Evolutionary conservation across 2,113 vertebrate genomes (phyloP), one percentile per base, ranked within the genome.

Genomic region (Picathartes gymnocephalus): DNA sequence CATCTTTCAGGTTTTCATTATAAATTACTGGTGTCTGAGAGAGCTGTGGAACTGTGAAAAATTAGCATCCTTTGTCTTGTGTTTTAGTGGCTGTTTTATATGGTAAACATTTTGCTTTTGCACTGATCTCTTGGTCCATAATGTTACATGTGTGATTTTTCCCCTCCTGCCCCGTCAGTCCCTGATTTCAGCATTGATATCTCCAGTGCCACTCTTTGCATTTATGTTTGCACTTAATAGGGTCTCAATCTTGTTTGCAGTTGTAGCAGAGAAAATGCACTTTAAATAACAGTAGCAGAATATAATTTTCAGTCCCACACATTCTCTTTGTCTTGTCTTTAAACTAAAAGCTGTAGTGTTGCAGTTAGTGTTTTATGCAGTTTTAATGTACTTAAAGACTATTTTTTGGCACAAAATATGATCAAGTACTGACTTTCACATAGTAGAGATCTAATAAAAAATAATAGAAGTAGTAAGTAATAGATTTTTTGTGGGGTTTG

Each of bases 111-210:
- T 81, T 71, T 71, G 35, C 37, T 56, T 90, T 91, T 23, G 8
- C 40, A 21, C 17, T 60, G 31, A 17, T 66, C 27, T 74, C 21
- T 47, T 84, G 51, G 35, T 82, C 48, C 69, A 7, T 22, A n/a
- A 3, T 28, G 48, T 64, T 68, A 2, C 6, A 12, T 35, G 8
- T 81, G 33, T 84, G 48, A 17, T 28, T 70, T 73, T 50, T 30
- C 6, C 7, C 5, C 9, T 71, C n/a, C 14, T 82, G 25, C 21
- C 53, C 21, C 0, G 0, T 27, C 1, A 1, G 11, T 76, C 39
- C 16, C 47, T 25, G 27, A 56, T 86, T 58, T 60, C 44, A 76
- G 7, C 11, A 11, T 4, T 64, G 65, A 2, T 44, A 12, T 48
- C 25, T 82, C 28, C 40, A 22, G 21, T 61, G 58, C 42, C 83